Percentiles rank a stretch among this genome's conserved stretches.
These are phyloP conservation scores for Bellardia bayeri DNA, from an alignment of 2,888 invertebrate genomes.

Conservation along the genomic window DNA sequence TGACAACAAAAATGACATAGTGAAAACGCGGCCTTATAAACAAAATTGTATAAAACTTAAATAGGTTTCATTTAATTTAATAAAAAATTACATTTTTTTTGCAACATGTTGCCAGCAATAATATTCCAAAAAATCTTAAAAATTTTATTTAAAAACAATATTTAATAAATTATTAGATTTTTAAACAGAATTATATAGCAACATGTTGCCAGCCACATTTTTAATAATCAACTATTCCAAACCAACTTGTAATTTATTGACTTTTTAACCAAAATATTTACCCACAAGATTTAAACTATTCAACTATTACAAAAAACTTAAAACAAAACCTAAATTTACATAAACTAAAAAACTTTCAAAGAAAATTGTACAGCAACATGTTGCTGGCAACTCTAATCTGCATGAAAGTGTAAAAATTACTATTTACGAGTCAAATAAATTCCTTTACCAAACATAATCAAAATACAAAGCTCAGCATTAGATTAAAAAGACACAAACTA, in stretches of 20 bases:
- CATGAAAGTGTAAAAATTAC: too few species aligned
- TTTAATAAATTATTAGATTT: too few species aligned
- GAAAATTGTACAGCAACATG: slow-evolving; percentile 9
- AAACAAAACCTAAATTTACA: background rate
- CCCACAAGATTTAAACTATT: too few species aligned
- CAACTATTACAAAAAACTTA: background rate
- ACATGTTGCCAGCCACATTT: slow-evolving; percentile 16
- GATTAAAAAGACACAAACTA: background rate
- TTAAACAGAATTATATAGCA: background rate
- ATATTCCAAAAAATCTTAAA: background rate
- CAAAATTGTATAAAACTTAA: too few species aligned
- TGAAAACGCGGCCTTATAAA: too few species aligned
- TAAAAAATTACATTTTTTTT: background rate
- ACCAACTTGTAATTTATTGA: background rate
- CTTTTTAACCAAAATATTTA: background rate
- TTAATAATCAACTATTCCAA: background rate
- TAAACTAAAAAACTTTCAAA: background rate
- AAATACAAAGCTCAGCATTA: too few species aligned
- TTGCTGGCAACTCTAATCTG: background rate
- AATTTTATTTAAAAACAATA: background rate
- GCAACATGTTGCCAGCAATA: background rate
- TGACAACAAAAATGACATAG: too few species aligned
- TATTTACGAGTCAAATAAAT: too few species aligned
- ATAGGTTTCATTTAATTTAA: too few species aligned
- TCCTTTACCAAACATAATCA: too few species aligned